Percentiles rank a stretch among this genome's conserved stretches.
These are phyloP conservation scores for Polydrusus cervinus DNA, from an alignment of 2,888 invertebrate species.

Conservation along the genomic window DNA sequence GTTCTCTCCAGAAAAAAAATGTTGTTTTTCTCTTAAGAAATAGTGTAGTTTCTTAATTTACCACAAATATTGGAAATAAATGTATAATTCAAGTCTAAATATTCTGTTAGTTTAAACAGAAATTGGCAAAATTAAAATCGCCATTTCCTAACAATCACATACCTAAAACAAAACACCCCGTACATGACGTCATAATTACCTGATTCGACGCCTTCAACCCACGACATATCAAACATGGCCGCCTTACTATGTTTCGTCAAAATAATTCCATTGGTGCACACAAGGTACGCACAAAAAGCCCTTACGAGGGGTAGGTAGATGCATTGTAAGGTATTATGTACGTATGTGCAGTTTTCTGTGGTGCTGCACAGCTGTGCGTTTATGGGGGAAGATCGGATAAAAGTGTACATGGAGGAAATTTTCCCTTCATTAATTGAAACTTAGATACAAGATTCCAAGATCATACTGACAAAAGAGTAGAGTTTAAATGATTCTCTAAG, in stretches of 20 bases:
- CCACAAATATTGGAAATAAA: too few relatives aligned
- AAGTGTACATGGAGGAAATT: background rate
- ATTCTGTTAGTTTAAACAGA: too few relatives aligned
- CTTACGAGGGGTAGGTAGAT: constrained; percentile 43
- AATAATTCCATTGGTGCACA: constrained; percentile 56
- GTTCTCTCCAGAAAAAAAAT: too few relatives aligned
- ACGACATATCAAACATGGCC: constrained; percentile 52
- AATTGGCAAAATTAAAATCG: too few relatives aligned
- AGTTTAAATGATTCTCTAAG: too few relatives aligned
- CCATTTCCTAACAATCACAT: too few relatives aligned
- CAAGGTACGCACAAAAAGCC: constrained; percentile 38
- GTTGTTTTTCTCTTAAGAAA: too few relatives aligned
- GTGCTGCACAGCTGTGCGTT: constrained; percentile 37
- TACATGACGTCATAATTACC: background rate
- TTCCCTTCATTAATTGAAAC: too few relatives aligned
- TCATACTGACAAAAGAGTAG: too few relatives aligned
- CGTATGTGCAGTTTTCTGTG: constrained; percentile 41
- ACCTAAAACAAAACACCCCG: constrained; percentile 12
- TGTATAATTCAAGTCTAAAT: too few relatives aligned
- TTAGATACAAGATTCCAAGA: too few relatives aligned
- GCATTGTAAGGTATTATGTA: constrained; percentile 39
- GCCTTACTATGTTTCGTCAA: constrained; percentile 52
- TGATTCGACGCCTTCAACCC: background rate
- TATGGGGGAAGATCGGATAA: constrained; percentile 24
- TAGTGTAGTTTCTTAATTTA: too few relatives aligned